A percentile compares a stretch with the other conserved stretches of the same genome.
phyloP scores from a whole-genome alignment of 2,888 invertebrate species.

The Zaprionus bogoriensis region DNA sequence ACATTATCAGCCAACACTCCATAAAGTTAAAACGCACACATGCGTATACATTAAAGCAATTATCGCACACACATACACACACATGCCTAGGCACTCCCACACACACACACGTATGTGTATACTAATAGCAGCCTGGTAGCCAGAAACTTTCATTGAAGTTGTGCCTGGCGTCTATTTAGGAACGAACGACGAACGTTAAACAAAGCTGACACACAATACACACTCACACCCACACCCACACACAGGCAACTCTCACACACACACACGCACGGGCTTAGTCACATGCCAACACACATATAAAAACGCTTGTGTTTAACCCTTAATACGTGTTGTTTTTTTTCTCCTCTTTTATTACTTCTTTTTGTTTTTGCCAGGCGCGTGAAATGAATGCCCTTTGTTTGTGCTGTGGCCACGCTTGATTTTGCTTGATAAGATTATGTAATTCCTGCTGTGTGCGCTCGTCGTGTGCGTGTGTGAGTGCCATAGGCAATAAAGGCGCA shows the following conservation, averaged over 20 bases:
- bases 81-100: conserved; percentile 1
- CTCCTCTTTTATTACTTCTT: conserved; percentile 14
- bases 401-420: conserved; percentile 57
- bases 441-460: conserved; percentile 32
- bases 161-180: conserved; percentile 29
- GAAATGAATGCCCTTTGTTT: conserved; percentile 54
- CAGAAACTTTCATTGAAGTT: conserved; percentile 66
- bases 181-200: conserved; percentile 53
- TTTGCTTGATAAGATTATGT: conserved; percentile 70
- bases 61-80: conserved; percentile 54
- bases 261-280: conserved; percentile 5
- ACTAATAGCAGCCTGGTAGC: conserved; percentile 19
- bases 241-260: conserved; percentile 10
- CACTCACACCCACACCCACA: conserved; percentile 18
- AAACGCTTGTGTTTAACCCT: conserved; percentile 74
- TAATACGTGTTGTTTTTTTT: conserved; percentile 61
- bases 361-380: conserved; percentile 27
- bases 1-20: conserved; percentile 77
- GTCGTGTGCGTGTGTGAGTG: conserved; percentile 18
- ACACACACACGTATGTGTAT: background rate
- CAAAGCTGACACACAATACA: conserved; percentile 43
- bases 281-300: conserved; percentile 44
- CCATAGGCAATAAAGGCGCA: conserved; percentile 52
- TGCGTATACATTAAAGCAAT: conserved; percentile 75
- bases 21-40: conserved; percentile 77